These are phyloP conservation scores for Unio delphinus DNA, from an alignment of 2,888 invertebrate genomes.

Conservation along the genomic window DNA sequence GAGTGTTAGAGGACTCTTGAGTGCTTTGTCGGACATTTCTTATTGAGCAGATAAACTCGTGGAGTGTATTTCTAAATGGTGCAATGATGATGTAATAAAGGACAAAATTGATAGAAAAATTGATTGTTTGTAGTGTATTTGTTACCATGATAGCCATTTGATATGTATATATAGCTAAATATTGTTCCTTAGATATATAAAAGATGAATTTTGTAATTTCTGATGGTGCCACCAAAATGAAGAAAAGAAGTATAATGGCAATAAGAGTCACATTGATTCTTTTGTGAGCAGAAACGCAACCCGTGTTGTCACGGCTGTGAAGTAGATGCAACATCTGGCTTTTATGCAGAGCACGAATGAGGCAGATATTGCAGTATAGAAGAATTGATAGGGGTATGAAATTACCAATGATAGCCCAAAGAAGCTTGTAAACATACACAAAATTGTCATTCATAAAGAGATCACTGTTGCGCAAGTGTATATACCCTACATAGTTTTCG, in stretches of 20 bases:
- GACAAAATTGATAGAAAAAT: conserved; percentile 85
- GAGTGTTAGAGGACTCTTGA: conserved; percentile 39
- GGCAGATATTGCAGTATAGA: conserved; percentile 57
- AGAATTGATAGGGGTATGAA: conserved; percentile 53
- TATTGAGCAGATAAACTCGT: conserved; percentile 47
- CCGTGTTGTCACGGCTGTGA: conserved; percentile 49
- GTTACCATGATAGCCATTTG: conserved; percentile 72
- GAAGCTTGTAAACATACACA: conserved; percentile 44
- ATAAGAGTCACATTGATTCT: conserved; percentile 60
- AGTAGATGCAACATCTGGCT: conserved; percentile 50
- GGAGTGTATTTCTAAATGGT: conserved; percentile 80
- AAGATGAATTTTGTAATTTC: conserved; percentile 58
- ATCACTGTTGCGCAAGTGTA: conserved; percentile 15
- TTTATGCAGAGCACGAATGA: conserved; percentile 53
- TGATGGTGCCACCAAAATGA: conserved; percentile 59
- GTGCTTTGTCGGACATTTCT: conserved; percentile 23
- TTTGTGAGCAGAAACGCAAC: conserved; percentile 52
- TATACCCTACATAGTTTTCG: conserved; percentile 7
- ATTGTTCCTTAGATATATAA: conserved; percentile 28
- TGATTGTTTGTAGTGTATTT: conserved; percentile 82
- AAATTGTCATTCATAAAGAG: conserved; percentile 33
- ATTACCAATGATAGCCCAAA: conserved; percentile 55
- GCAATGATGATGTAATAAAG: conserved; percentile 85
- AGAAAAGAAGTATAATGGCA: conserved; percentile 60
- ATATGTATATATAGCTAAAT: conserved; percentile 33